Percentiles rank a stretch among this genome's conserved stretches.
These are phyloP conservation scores for Tolmerus cingulatus DNA, from an alignment of 2,888 invertebrate species.

Conservation along the genomic window DNA sequence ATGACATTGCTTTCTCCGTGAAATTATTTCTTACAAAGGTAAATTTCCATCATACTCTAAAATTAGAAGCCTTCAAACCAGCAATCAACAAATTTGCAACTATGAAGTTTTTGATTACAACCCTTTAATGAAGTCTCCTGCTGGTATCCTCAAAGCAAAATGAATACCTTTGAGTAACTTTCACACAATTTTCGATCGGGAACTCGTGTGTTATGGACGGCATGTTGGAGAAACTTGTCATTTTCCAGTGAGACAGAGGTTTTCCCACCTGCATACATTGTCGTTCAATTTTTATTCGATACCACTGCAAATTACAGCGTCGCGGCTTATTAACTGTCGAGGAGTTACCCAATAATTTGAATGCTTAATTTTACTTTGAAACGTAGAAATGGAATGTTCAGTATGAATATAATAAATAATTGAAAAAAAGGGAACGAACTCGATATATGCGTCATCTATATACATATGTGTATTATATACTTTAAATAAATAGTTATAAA, in stretches of 20 bases:
- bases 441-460: not conserved
- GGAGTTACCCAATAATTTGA: not conserved
- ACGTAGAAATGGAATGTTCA: not conserved
- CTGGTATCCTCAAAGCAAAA: constrained; percentile 4
- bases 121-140: constrained; percentile 12
- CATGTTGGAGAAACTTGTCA: constrained; percentile 19
- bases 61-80: constrained; percentile 3
- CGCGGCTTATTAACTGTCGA: not conserved
- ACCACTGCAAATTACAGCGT: not conserved
- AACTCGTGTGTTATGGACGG: not conserved
- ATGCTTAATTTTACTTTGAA: not conserved
- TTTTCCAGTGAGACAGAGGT: not conserved
- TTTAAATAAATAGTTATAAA: no score
- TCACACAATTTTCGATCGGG: constrained; percentile 12
- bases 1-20: not conserved
- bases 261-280: not conserved
- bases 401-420: not conserved
- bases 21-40: not conserved
- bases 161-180: constrained; percentile 8
- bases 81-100: constrained; percentile 29
- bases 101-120: constrained; percentile 2
- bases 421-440: not conserved
- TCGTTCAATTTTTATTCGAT: not conserved
- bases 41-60: not conserved
- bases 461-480: not conserved